Evolutionary conservation across 1,140 invertebrate genomes (phyloP).

Genomic region (Stegodyphus dumicola): DNA sequence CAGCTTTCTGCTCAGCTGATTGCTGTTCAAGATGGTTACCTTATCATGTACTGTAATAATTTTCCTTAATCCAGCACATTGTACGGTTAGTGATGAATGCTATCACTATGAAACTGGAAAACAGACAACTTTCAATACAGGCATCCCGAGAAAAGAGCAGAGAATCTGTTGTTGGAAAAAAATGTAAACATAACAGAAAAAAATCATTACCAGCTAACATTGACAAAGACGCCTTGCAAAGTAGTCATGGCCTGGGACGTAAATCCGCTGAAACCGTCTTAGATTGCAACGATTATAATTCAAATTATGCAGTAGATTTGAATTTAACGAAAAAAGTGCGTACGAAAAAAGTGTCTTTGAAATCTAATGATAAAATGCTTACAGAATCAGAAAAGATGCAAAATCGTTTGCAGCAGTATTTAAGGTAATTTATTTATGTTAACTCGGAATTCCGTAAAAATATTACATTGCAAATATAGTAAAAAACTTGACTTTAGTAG

Average conservation of each 20-base stretch:
- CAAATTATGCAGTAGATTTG: not conserved
- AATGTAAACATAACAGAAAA: constrained; percentile 37
- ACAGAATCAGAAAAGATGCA: constrained; percentile 28
- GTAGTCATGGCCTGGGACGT: constrained; percentile 54
- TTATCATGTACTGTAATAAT: constrained; percentile 31
- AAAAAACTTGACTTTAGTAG: no score
- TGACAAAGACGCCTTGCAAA: constrained; percentile 59
- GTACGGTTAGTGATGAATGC: constrained; percentile 52
- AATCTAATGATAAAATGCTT: constrained; percentile 42
- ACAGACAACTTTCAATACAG: constrained; percentile 28
- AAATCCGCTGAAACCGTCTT: constrained; percentile 29
- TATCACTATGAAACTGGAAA: constrained; percentile 59
- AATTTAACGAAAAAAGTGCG: constrained; percentile 39
- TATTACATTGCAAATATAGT: no score
- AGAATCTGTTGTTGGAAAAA: constrained; percentile 23
- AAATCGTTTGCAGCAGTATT: constrained; percentile 33
- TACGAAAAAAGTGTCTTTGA: constrained; percentile 31
- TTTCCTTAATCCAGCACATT: constrained; percentile 40
- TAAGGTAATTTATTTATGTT: constrained; percentile 35
- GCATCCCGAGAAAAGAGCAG: constrained; percentile 28
- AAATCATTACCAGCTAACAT: constrained; percentile 34
- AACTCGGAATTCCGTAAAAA: not conserved
- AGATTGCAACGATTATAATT: constrained; percentile 12
- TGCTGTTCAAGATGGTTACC: constrained; percentile 56
- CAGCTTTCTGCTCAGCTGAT: constrained; percentile 57